Percentiles rank a stretch among this genome's conserved stretches.
Evolutionary conservation across 1,140 invertebrate genomes (phyloP).

Genomic region (Kradibia gibbosae): DNA sequence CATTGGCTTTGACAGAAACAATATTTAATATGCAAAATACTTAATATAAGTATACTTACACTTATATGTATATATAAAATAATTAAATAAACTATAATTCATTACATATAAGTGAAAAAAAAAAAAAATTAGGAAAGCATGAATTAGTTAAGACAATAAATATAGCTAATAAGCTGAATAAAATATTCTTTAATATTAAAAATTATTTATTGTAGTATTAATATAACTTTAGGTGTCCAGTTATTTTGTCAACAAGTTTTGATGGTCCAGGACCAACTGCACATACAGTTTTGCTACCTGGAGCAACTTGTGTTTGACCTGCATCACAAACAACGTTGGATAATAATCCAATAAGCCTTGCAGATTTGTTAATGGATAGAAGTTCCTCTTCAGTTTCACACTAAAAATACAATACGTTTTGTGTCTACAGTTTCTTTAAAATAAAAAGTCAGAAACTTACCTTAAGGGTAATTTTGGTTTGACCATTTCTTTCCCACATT

Average conservation of each 20-base stretch:
- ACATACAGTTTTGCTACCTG: slow-evolving; percentile 89
- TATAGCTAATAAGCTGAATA: neutral
- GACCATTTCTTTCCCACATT: slow-evolving; percentile 84
- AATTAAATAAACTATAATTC: too few species aligned
- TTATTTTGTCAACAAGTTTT: slow-evolving; percentile 84
- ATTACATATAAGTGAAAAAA: too few species aligned
- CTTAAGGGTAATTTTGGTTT: slow-evolving; percentile 88
- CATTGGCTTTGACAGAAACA: too few species aligned
- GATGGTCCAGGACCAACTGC: slow-evolving; percentile 90
- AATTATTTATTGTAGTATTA: slow-evolving; percentile 66
- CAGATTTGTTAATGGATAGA: slow-evolving; percentile 77
- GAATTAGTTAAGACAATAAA: too few species aligned
- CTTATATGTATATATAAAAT: too few species aligned
- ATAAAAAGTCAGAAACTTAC: slow-evolving; percentile 60
- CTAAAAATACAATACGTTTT: slow-evolving; percentile 53
- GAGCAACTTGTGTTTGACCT: slow-evolving; percentile 90
- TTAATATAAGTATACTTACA: too few species aligned
- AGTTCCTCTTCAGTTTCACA: slow-evolving; percentile 80
- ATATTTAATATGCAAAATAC: too few species aligned
- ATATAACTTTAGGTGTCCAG: slow-evolving; percentile 90
- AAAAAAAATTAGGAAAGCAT: too few species aligned
- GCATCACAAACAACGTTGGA: slow-evolving; percentile 88
- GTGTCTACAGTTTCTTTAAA: neutral
- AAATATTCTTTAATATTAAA: slow-evolving; percentile 2
- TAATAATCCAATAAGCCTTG: slow-evolving; percentile 79